phyloP scores from a whole-genome alignment of 2,888 invertebrate species.

The Blera fallax region DNA sequence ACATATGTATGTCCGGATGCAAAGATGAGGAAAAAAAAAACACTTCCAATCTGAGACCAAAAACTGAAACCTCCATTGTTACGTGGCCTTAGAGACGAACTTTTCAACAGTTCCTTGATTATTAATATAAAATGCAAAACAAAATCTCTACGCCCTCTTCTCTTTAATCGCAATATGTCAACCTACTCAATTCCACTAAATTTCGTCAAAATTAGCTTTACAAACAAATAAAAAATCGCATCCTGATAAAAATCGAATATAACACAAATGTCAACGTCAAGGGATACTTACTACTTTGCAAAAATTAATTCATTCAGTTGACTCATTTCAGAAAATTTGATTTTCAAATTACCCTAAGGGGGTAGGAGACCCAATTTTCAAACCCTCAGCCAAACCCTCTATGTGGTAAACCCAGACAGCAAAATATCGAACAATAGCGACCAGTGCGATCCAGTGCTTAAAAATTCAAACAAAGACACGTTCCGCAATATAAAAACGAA shows the following conservation, averaged over 20 bases:
- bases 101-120: too few relatives aligned
- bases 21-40: too few relatives aligned
- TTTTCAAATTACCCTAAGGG: conserved; percentile 34
- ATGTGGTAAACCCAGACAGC: conserved; percentile 24
- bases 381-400: conserved; percentile 17
- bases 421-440: conserved; percentile 57
- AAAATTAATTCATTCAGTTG: conserved; percentile 7
- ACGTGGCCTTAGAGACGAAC: too few relatives aligned
- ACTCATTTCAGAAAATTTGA: conserved; percentile 44
- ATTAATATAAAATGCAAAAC: too few relatives aligned
- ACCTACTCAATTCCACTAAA: neutral
- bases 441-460: conserved; percentile 52
- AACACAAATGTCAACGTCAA: neutral
- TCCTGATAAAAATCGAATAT: neutral
- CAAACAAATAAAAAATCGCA: neutral
- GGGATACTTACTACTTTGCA: neutral
- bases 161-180: neutral
- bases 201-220: neutral
- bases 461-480: conserved; percentile 50
- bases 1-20: too few relatives aligned
- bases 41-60: too few relatives aligned
- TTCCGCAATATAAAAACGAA: conserved; percentile 27
- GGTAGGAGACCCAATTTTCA: neutral
- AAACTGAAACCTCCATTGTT: too few relatives aligned
- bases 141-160: too few relatives aligned